These are phyloP conservation scores for Lypha dubia DNA, from an alignment of 2,888 invertebrate species.

Conservation along the genomic window DNA sequence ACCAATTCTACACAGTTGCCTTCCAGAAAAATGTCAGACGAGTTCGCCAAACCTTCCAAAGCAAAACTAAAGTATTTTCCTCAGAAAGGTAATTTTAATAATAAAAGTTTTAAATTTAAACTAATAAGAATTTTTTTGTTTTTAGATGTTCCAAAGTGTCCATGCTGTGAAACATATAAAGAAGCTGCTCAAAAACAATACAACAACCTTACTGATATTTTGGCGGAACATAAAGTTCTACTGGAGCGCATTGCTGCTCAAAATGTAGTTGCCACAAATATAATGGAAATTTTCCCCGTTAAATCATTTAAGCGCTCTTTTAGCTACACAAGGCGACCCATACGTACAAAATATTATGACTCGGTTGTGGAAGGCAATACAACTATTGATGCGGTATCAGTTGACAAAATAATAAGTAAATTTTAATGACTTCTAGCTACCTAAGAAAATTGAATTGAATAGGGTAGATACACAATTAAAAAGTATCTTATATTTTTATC, in stretches of 20 bases:
- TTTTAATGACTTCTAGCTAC: slow-evolving; percentile 11
- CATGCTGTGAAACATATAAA: background rate
- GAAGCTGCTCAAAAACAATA: slow-evolving; percentile 5
- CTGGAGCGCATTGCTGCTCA: too few relatives aligned
- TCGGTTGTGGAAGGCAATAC: background rate
- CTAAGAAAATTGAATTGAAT: background rate
- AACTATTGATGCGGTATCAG: background rate
- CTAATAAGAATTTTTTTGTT: background rate
- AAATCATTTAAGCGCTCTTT: too few relatives aligned
- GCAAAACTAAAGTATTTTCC: too few relatives aligned
- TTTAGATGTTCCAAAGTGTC: too few relatives aligned
- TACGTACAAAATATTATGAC: background rate
- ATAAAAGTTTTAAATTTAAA: slow-evolving; percentile 1
- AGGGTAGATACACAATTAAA: background rate
- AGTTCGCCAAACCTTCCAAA: background rate
- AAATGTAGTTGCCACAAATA: too few relatives aligned
- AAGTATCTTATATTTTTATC: too few relatives aligned
- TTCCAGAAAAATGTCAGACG: slow-evolving; percentile 13
- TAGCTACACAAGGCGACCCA: too few relatives aligned
- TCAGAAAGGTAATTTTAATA: slow-evolving; percentile 1
- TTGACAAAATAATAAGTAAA: background rate
- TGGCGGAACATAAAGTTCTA: slow-evolving; percentile 9
- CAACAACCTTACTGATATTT: background rate
- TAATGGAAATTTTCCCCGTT: too few relatives aligned
- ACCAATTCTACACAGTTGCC: too few relatives aligned